Base-by-base conservation (phyloP, 2,113 vertebrate species). In the Peromyscus leucopus region DNA sequence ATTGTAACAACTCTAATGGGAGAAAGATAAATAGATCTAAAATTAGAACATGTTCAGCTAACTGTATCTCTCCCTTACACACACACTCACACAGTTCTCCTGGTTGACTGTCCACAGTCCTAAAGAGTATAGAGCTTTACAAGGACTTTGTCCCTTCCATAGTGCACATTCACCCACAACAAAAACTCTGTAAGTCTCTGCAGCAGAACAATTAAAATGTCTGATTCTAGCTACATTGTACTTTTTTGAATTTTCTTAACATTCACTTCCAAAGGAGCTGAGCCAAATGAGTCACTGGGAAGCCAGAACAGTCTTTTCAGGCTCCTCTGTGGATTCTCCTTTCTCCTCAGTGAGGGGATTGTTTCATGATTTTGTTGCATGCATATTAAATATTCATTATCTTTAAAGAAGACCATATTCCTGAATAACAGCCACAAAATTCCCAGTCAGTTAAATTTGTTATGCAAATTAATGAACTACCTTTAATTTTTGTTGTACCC, bases 1-100 rank as follows among this genome's bases (percentile, higher is more conserved):
- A 86, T 94, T 96, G 42, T 91, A 96, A 97, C 96, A 89, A 92
- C 61, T 91, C 93, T 90, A 80, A 95, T 95, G 33, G 97, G 24
- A 95, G 4, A 88, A 51, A 90, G 94, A 97, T 94, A 89, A 94
- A 85, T 95, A 97, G 59, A 48, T 93, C 87, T 94, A 96, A 98
- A 97, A 97, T 93, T 96, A 96, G 74, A 72, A n/a, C 90, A 39
- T 91, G 16, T 91, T 95, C 51, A 97, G 83, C 42, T 57, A 89
- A 96, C 79, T 87, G 63, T 3, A 57, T 26, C 17, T 5, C 83
- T 82, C 10, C 65, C 65, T 67, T 67, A 67, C 28, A 42, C n/a
- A n/a, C n/a, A n/a, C 21, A 93, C 10, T 82, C 12, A 69, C 17
- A 83, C 13, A 71, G 0, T 31, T 78, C 26, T 92, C 36, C 15